These are phyloP conservation scores for Ophioninae sp. DNA, from an alignment of 2,888 invertebrate species.

Conservation along the genomic window DNA sequence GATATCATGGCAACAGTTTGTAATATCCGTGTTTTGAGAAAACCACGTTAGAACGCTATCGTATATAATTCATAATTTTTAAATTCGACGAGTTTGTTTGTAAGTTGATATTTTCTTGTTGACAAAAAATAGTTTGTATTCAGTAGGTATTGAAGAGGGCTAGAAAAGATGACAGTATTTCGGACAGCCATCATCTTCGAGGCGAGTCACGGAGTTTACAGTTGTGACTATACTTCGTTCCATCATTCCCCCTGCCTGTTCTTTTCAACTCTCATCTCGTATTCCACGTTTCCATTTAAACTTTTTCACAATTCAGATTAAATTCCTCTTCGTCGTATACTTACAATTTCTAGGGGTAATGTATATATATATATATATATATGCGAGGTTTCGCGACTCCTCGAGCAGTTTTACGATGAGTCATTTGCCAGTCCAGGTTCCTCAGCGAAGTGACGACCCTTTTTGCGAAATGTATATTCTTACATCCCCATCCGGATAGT, in stretches of 20 bases:
- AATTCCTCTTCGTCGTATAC: constrained; percentile 60
- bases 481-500: background rate
- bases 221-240: constrained; percentile 22
- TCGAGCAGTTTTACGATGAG: constrained; percentile 52
- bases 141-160: constrained; percentile 30
- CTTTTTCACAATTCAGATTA: constrained; percentile 73
- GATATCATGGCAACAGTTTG: too few relatives aligned
- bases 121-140: background rate
- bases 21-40: too few relatives aligned
- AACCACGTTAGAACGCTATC: too few relatives aligned
- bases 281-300: constrained; percentile 73
- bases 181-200: constrained; percentile 44
- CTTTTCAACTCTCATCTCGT: constrained; percentile 36
- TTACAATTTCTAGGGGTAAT: constrained; percentile 50
- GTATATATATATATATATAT: background rate
- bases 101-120: background rate
- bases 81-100: too few relatives aligned
- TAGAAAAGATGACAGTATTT: constrained; percentile 44
- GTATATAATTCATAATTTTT: too few relatives aligned
- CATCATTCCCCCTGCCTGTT: constrained; percentile 14
- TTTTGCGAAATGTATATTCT: constrained; percentile 32
- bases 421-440: constrained; percentile 42
- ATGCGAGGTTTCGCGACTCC: constrained; percentile 24
- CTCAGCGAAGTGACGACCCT: constrained; percentile 27
- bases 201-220: constrained; percentile 47